These are phyloP conservation scores for Isurus oxyrinchus DNA, from an alignment of 2,113 vertebrate species.

Conservation along the genomic window DNA sequence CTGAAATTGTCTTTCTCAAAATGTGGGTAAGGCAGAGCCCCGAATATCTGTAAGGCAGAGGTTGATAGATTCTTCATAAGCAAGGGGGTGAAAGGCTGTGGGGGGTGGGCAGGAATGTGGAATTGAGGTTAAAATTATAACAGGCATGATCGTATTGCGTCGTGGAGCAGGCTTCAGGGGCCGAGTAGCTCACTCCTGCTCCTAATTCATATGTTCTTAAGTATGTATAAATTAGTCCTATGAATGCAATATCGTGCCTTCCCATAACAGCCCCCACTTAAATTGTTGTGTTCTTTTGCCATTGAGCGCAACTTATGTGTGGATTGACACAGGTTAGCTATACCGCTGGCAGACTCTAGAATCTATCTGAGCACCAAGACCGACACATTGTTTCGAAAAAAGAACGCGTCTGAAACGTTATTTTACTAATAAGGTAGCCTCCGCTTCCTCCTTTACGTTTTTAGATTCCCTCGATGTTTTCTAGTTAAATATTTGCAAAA, in stretches of 20 bases:
- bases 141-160: no score
- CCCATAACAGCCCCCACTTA: not conserved
- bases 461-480: not conserved
- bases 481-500: no score
- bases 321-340: not conserved
- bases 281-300: not conserved
- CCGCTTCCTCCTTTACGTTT: not conserved
- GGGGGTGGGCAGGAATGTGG: no score
- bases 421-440: not conserved
- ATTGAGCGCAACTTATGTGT: not conserved
- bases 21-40: no score
- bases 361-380: not conserved
- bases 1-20: no score
- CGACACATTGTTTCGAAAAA: not conserved
- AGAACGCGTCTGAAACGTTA: not conserved
- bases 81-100: no score
- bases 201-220: not conserved
- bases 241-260: not conserved
- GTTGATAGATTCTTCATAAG: no score
- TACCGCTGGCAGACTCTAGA: not conserved
- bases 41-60: no score
- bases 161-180: no score
- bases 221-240: not conserved
- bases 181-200: no score
- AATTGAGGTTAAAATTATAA: no score